Base-by-base conservation (phyloP, 1,140 invertebrate species). In the Apis florea region DNA sequence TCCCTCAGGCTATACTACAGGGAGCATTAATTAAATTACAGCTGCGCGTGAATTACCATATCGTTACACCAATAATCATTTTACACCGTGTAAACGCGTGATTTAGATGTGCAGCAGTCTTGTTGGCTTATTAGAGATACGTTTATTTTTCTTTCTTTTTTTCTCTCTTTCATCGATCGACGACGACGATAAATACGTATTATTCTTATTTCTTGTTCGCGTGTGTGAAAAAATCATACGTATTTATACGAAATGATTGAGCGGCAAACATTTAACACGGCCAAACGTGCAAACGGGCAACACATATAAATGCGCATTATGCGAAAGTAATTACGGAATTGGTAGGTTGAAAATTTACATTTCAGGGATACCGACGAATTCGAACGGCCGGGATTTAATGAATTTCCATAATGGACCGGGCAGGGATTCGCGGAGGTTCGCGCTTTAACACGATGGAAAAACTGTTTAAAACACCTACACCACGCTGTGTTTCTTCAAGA, bases 251-350 rank as follows among this genome's bases (percentile, higher is more conserved):
- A n/a, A n/a, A n/a, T n/a, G n/a, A 24, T 40, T 3, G 12, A 51
- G 53, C 15, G 12, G 3, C 13, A 5, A 54, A 26, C 51, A 72
- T 79, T 79, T 73, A 79, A 26, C 12, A n/a, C n/a, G n/a, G 21
- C 47, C 21, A n/a, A n/a, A n/a, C 15, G 10, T 19, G 59, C 47
- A 31, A 63, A 40, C n/a, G 19, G n/a, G 69, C 31, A 72, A 79
- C 72, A 79, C 68, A 79, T 72, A 61, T 51, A 61, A 71, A 71
- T 71, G 58, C 69, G 59, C 64, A 79, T 79, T 79, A 79, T 73
- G 78, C 59, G 78, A 64, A 73, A 73, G 78, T 73, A 73, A 79
- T 79, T 73, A 79, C 72, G 69, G 70, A 79, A 79, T 79, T 64
- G 78, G 78, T 54, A 54, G 58, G 59, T 47, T 3, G 58, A 24